A percentile compares a stretch with the other conserved stretches of the same genome.
These are phyloP conservation scores for Macrobrachium nipponense DNA, from an alignment of 1,140 invertebrate species.

Conservation along the genomic window DNA sequence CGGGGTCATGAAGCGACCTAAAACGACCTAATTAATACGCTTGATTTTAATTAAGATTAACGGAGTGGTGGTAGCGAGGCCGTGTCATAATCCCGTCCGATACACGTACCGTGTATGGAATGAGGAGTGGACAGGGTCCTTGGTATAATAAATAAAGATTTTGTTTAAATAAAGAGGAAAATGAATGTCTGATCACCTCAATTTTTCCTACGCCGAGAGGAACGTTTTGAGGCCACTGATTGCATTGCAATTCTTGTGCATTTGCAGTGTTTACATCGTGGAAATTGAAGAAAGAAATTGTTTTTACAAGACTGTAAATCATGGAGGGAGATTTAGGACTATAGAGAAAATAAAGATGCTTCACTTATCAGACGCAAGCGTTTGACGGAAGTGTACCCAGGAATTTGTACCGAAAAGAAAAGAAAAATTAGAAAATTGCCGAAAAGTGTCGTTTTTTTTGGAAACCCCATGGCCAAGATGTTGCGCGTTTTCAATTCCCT, in stretches of 20 bases:
- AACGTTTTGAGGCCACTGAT: not conserved
- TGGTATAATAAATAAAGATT: too few species aligned
- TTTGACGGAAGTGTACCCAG: too few species aligned
- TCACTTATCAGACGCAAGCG: too few species aligned
- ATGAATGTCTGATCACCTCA: not conserved
- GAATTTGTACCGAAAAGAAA: not conserved
- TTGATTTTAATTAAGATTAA: too few species aligned
- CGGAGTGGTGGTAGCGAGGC: not conserved
- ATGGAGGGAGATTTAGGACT: too few species aligned
- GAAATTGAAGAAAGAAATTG: too few species aligned
- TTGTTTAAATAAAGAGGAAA: not conserved
- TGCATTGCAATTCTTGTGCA: too few species aligned
- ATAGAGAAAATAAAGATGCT: too few species aligned
- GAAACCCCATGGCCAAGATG: conserved; percentile 49
- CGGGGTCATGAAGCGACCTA: too few species aligned
- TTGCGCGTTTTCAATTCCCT: conserved; percentile 52
- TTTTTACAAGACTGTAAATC: too few species aligned
- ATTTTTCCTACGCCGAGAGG: not conserved
- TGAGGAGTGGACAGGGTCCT: conserved; percentile 1
- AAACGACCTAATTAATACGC: too few species aligned
- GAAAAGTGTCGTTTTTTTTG: not conserved
- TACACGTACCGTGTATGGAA: conserved; percentile 15
- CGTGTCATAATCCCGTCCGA: not conserved
- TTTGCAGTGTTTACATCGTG: too few species aligned
- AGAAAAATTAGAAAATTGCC: not conserved